phyloP scores from a whole-genome alignment of 2,797 vertebrate genomes.

The Syngnathus rostellatus region DNA sequence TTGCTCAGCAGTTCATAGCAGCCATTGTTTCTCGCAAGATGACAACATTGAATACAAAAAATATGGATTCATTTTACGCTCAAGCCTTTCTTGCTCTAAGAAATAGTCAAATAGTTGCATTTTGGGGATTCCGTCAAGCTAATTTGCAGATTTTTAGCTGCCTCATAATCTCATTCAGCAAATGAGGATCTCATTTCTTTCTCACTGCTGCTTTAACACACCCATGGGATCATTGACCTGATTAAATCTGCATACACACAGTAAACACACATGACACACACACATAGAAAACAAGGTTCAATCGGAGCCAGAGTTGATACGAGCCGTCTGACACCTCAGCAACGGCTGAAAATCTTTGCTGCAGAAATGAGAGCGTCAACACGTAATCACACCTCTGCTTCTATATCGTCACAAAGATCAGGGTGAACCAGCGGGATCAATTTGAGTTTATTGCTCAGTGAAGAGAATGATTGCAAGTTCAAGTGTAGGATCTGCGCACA shows the following conservation, averaged over 20 bases:
- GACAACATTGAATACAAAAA: constrained; percentile 2
- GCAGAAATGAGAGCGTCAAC: constrained; percentile 42
- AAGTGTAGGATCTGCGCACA: constrained; percentile 12
- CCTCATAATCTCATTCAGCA: not conserved
- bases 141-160: not conserved
- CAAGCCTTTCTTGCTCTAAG: not conserved
- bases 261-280: constrained; percentile 21
- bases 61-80: not conserved
- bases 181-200: constrained; percentile 29
- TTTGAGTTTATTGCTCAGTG: constrained; percentile 23
- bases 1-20: not conserved
- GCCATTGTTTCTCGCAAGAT: not conserved
- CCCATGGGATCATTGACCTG: constrained; percentile 44
- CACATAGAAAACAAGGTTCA: constrained; percentile 19
- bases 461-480: constrained; percentile 38
- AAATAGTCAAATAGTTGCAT: not conserved
- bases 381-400: constrained; percentile 30
- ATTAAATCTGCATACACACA: constrained; percentile 39
- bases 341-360: constrained; percentile 22
- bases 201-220: constrained; percentile 31
- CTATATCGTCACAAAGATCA: not conserved
- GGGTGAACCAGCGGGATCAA: not conserved
- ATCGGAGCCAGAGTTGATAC: constrained; percentile 32
- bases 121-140: not conserved
- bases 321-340: constrained; percentile 50